These are phyloP conservation scores for Dendrocincla fuliginosa DNA, from an alignment of 2,797 vertebrate species.

Conservation along the genomic window DNA sequence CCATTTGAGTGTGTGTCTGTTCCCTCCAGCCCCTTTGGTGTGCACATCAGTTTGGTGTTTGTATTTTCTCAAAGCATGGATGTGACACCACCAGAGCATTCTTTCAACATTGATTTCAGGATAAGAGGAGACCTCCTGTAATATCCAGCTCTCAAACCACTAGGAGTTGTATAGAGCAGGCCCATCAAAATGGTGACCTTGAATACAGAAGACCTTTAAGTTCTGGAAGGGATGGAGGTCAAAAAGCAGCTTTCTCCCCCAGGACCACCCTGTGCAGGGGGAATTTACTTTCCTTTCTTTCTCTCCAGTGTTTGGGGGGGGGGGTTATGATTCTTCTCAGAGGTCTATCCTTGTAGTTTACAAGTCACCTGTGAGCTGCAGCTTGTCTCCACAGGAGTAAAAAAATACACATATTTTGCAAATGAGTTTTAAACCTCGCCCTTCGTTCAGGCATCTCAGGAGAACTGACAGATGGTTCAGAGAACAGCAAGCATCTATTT, in stretches of 20 bases:
- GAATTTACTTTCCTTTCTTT: neutral
- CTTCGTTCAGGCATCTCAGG: neutral
- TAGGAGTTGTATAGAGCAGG: neutral
- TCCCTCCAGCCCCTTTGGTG: neutral
- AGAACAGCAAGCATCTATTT: neutral
- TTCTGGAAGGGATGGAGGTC: neutral
- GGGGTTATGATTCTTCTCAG: neutral
- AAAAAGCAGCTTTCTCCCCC: neutral
- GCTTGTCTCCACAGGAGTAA: neutral
- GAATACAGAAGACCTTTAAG: neutral
- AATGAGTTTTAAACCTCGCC: neutral
- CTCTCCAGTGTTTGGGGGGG: fast-evolving
- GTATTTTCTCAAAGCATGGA: neutral
- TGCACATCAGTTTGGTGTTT: neutral
- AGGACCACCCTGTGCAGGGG: neutral
- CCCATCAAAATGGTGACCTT: neutral
- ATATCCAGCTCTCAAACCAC: neutral
- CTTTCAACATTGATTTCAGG: neutral
- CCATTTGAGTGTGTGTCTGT: neutral
- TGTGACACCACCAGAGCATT: neutral
- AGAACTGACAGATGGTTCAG: neutral
- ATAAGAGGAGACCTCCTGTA: neutral
- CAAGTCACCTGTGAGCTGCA: neutral
- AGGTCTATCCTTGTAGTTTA: neutral
- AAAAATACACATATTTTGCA: neutral